Base-by-base conservation (phyloP, 2,113 vertebrate species). In the Orientallactaga bullata region DNA sequence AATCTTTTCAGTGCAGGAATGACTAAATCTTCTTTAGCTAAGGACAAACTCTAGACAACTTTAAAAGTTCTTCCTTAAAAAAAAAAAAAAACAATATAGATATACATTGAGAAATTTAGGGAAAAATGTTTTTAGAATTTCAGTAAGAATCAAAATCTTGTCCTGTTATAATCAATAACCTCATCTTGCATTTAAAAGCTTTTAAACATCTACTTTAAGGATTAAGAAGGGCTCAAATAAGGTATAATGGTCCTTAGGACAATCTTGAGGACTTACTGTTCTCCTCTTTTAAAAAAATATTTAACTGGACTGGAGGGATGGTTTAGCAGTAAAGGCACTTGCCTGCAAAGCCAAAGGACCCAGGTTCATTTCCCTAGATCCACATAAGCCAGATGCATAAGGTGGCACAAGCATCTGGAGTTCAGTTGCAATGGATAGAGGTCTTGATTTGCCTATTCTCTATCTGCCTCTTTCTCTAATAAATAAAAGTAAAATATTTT, bases 61-160 rank as follows among this genome's bases (percentile, higher is more conserved):
- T 82, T 83, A 11, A 68, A 74, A 71, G 24, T 20, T 84, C n/a
- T 93, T 81, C 24, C 30, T 86, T 65, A 35, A 47, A 47, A 47
- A 47, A n/a, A 76, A 72, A 87, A n/a, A 51, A 90, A 9, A 7
- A 18, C n/a, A n/a, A 84, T 18, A 69, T 5, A 83, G 63, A 90
- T 2, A 66, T 0, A 2, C 1, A 13, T 11, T 51, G 12, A 35
- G 37, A 60, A 47, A 83, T 0, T 60, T 12, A 51, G 69, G 16
- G 55, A 42, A 51, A 5, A 12, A 15, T 35, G 28, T 47, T 63
- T 76, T 71, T 28, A 85, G 24, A 76, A 86, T 79, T 94, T 92
- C 60, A 58, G 76, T 84, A 66, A 47, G 39, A 69, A 96, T 93
- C 76, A 89, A 89, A 93, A 72, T 32, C 28, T 47, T 86, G 55